Evolutionary conservation across 2,888 invertebrate genomes (phyloP).

Genomic region (Macaria notata): DNA sequence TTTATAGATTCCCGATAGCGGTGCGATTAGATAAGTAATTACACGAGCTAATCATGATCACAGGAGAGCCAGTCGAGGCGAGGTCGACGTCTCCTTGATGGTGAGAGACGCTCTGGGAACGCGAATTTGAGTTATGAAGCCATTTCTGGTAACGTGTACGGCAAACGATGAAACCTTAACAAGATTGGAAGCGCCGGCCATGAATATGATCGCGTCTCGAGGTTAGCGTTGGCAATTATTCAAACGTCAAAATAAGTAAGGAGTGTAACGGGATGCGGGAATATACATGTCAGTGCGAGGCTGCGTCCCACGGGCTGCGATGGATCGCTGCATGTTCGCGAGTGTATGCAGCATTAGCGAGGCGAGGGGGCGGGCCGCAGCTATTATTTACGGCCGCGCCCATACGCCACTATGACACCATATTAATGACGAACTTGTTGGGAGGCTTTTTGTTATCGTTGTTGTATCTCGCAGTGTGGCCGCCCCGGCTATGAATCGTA

Average conservation of each 20-base stretch:
- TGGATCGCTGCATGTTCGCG: conserved; percentile 32
- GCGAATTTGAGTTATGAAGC: conserved; percentile 11
- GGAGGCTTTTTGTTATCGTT: conserved; percentile 55
- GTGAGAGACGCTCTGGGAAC: conserved; percentile 8
- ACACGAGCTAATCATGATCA: conserved; percentile 17
- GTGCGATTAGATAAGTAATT: conserved; percentile 16
- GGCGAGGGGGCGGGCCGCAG: conserved; percentile 57
- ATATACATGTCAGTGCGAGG: conserved; percentile 37
- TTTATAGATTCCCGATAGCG: conserved; percentile 9
- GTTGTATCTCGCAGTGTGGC: conserved; percentile 42
- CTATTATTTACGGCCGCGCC: conserved; percentile 71
- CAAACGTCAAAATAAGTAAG: conserved; percentile 44
- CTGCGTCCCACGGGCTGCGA: conserved; percentile 40
- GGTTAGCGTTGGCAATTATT: conserved; percentile 44
- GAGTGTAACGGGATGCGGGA: conserved; percentile 46
- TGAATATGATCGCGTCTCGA: conserved; percentile 2
- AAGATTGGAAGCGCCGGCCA: too few species aligned
- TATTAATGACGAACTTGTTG: conserved; percentile 64
- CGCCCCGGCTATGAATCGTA: conserved; percentile 41
- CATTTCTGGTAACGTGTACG: conserved; percentile 8
- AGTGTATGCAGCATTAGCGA: conserved; percentile 50
- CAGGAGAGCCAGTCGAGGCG: conserved; percentile 6
- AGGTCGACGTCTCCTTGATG: conserved; percentile 10
- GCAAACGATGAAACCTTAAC: background rate
- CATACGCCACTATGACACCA: conserved; percentile 65